These are phyloP conservation scores for Epinotia brunnichana DNA, from an alignment of 2,888 invertebrate species.

Conservation along the genomic window DNA sequence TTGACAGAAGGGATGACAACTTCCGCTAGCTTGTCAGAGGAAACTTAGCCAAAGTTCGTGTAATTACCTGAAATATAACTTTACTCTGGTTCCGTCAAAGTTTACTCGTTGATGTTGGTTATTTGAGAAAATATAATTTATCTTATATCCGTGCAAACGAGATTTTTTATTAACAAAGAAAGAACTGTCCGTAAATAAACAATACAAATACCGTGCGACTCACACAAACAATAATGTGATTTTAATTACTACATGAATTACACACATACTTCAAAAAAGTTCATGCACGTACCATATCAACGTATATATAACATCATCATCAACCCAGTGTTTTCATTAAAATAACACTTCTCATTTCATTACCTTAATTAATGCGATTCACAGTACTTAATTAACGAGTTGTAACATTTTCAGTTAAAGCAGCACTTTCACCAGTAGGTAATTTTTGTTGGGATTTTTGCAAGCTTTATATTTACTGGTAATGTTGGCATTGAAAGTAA, in stretches of 20 bases:
- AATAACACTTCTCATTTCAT: not conserved
- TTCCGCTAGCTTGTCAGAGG: not conserved
- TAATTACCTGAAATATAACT: conserved; percentile 16
- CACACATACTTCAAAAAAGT: not conserved
- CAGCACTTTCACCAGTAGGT: not conserved
- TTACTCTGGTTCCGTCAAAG: not conserved
- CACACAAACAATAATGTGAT: not conserved
- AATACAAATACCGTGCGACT: no score
- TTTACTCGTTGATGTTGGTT: not conserved
- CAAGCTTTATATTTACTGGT: not conserved
- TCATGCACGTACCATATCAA: not conserved
- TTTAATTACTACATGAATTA: not conserved
- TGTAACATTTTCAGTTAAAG: not conserved
- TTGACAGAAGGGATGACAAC: conserved; percentile 14
- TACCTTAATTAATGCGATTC: not conserved
- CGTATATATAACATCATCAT: not conserved
- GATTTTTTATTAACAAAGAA: no score
- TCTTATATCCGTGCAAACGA: no score
- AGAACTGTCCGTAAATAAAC: no score
- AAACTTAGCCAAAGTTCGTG: conserved; percentile 6
- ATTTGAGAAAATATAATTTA: not conserved
- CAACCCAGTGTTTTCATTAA: not conserved
- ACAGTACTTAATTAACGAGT: not conserved
- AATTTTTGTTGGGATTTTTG: not conserved
- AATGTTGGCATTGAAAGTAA: no score